Percentiles rank a stretch among this genome's conserved stretches.
Conservation (phyloP, 2,797 vertebrate species). For the Pangasius larnaudii region DNA sequence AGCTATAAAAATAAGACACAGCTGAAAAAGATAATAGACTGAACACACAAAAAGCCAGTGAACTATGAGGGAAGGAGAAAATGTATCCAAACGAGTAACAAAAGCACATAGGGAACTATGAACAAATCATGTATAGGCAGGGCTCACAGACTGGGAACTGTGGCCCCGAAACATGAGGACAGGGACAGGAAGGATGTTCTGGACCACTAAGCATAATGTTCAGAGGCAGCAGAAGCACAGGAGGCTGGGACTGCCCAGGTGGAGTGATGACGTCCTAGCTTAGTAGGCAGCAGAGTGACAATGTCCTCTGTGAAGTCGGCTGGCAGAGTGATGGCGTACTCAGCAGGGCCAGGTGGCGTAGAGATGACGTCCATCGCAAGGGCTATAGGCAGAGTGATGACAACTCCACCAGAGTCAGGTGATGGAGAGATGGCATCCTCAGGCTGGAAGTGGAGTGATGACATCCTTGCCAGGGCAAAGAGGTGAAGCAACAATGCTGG, state of each 20-base stretch:
- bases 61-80: not conserved
- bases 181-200: not conserved
- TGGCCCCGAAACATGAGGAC: not conserved
- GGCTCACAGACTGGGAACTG: not conserved
- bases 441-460: not conserved
- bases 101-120: not conserved
- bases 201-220: not conserved
- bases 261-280: not conserved
- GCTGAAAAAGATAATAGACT: not conserved
- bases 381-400: not conserved
- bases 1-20: not conserved
- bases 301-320: not conserved
- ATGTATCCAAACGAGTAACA: not conserved
- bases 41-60: not conserved
- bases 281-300: not conserved
- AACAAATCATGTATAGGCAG: not conserved
- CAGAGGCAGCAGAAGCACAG: not conserved
- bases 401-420: not conserved
- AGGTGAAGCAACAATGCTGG: not conserved
- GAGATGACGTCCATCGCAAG: not conserved
- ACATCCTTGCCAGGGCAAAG: not conserved
- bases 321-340: not conserved
- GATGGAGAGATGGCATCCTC: not conserved
- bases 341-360: not conserved
- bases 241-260: not conserved